Base-by-base conservation (phyloP, 2,888 invertebrate species). In the Aquatica leii region DNA sequence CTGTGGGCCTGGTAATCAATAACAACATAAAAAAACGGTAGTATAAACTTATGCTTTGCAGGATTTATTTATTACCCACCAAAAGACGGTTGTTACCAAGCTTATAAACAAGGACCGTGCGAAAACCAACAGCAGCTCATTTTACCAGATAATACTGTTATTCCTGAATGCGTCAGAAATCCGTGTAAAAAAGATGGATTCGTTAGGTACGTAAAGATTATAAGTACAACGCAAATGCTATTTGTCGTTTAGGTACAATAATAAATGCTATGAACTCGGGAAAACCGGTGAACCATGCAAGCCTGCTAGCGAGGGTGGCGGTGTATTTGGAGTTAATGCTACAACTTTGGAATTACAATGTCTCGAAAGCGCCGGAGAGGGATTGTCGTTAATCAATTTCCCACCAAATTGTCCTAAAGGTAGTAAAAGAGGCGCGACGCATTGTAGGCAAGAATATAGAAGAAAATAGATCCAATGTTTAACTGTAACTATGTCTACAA, bases 81-180 rank as follows among this genome's bases (percentile, higher is more conserved):
- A 18, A 83, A 84, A 0, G 84, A 89, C 69, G 79, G 79, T 5
- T 92, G 92, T 71, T 86, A 87, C 81, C 83, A 86, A 50, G 87
- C 88, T 0, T 90, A 85, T 73, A 82, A 83, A 37, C 84, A 82
- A 74, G 92, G 91, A 0, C 91, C 91, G 0, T 92, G 92, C 72
- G 67, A 74, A 0, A 54, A 71, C 0, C 82, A 82, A 0, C 75
- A 88, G 58, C 86, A 88, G 72, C 80, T 91, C 18, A 75, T 87
- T 5, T 81, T 91, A 15, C 82, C 82, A 8, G 67, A 74, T 41
- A 80, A 83, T 35, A 78, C 86, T 11, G 82, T 84, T 0, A 81
- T 87, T 41, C 89, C 91, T 0, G 79, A 82, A 54, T 92, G 92
- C 73, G 81, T 80, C 2, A 71, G 69, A 17, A 91, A 91, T 81